Conservation (phyloP, 2,888 invertebrate species). For the Serripes groenlandicus region DNA sequence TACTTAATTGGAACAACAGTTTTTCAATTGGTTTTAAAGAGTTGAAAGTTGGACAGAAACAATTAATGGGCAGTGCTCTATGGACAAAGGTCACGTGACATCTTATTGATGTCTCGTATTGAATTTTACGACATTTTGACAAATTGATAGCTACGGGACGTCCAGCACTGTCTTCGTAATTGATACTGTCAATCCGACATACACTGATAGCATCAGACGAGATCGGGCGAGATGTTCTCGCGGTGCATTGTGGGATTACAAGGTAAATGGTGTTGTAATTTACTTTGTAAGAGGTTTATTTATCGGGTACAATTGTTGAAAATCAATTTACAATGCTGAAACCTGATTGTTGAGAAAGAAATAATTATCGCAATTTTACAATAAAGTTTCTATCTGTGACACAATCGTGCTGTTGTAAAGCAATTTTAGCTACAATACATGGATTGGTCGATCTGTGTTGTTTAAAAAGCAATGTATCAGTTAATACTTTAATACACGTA, state of each 20-base stretch:
- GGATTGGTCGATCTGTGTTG: not conserved
- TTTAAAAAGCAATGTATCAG: too few species aligned
- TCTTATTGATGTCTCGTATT: constrained; percentile 46
- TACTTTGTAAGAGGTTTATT: constrained; percentile 21
- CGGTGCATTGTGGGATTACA: constrained; percentile 27
- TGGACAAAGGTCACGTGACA: constrained; percentile 45
- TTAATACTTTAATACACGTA: too few species aligned
- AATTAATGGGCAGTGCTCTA: constrained; percentile 35
- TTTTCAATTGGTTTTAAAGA: not conserved
- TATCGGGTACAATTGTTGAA: constrained; percentile 16
- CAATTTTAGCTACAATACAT: not conserved
- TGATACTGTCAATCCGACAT: constrained; percentile 31
- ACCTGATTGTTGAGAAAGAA: not conserved
- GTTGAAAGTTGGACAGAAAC: constrained; percentile 37
- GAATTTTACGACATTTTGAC: constrained; percentile 58
- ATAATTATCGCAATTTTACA: not conserved
- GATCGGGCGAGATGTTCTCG: constrained; percentile 3
- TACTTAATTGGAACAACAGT: not conserved
- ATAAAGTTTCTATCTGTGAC: not conserved
- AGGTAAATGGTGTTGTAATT: constrained; percentile 13
- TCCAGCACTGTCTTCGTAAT: constrained; percentile 20
- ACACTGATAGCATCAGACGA: constrained; percentile 15
- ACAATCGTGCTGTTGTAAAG: not conserved
- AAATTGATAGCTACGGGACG: constrained; percentile 56
- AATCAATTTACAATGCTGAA: constrained; percentile 16